Base-by-base conservation (phyloP, 1,140 invertebrate genomes). In the Cyclargus thomasi region DNA sequence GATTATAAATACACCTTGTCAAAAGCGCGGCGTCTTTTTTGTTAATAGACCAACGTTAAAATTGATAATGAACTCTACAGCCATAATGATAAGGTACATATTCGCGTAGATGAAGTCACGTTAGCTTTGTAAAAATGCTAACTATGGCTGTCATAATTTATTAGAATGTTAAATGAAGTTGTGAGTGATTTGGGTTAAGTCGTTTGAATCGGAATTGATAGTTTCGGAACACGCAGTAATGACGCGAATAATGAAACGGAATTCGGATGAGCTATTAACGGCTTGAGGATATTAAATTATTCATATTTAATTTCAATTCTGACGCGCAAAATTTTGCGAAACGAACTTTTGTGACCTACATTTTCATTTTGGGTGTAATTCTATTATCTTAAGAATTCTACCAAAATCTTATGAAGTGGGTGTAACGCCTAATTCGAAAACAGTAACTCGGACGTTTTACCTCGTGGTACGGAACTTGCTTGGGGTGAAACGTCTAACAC, bases 1-100 rank as follows among this genome's bases (percentile, higher is more conserved):
- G 18, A 59, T 59, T 20, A 59, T 59, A 59, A 59, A 59, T 59
- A 20, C 18, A 59, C 55, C 18, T 59, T 59, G 55, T 59, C 55
- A 59, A 20, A 59, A 59, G 6, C 18, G 18, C 55, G 17, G 10
- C 55, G 18, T 59, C 18, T 59, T 20, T 59, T 59, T 6, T 18
- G 10, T 59, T 59, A 59, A 20, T 59, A 59, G 39, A 59, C 18
- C 20, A 20, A 11, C 4, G 8, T 18, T 11, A 2, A 20, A 20
- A 20, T 0, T 18, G 20, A 7, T 59, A 10, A 22, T 20, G 7
- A 59, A 7, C 55, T 59, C 20, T 20, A 22, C 18, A 10, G 3
- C 18, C n/a, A 21, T 59, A 7, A 21, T 1, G 0, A 59, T 59
- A 59, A 59, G 18, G 20, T 59, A 21, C 8, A 20, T 20, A 20